A percentile compares a stretch with the other conserved stretches of the same genome.
These are phyloP conservation scores for Corapipo altera DNA, from an alignment of 2,113 vertebrate genomes.

Conservation along the genomic window DNA sequence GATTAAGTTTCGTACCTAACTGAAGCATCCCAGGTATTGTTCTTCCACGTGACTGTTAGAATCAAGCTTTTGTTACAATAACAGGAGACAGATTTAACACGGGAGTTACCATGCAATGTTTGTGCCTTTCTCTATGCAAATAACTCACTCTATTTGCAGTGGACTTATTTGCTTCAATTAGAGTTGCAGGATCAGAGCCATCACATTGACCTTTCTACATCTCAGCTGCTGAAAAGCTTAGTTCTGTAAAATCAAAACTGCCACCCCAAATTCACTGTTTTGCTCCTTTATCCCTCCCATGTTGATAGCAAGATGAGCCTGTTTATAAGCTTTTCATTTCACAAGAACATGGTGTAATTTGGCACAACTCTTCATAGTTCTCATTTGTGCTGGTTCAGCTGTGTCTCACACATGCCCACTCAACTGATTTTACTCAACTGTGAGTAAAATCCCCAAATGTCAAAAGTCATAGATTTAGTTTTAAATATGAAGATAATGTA, in stretches of 20 bases:
- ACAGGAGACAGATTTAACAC: neutral
- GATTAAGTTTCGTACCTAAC: neutral
- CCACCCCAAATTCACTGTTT: neutral
- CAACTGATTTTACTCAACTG: constrained; percentile 10
- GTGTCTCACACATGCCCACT: constrained; percentile 42
- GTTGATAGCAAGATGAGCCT: neutral
- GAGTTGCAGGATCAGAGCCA: neutral
- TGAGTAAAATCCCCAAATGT: constrained; percentile 37
- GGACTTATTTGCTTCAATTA: neutral
- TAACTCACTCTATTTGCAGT: neutral
- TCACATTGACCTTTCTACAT: neutral
- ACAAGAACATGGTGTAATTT: constrained; percentile 48
- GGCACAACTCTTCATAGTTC: constrained; percentile 8
- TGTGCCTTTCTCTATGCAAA: neutral
- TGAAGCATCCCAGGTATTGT: neutral
- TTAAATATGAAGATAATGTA: constrained; percentile 2
- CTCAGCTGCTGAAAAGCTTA: neutral
- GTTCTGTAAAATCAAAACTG: neutral
- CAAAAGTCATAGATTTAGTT: constrained; percentile 5
- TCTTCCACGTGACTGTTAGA: neutral
- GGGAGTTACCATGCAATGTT: neutral
- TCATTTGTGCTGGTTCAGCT: constrained; percentile 27
- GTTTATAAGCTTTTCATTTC: neutral
- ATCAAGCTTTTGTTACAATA: neutral
- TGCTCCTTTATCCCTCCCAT: neutral